These are phyloP conservation scores for Antedon mediterranea DNA, from an alignment of 53 echinoderm and acorn worm species.

Conservation along the genomic window DNA sequence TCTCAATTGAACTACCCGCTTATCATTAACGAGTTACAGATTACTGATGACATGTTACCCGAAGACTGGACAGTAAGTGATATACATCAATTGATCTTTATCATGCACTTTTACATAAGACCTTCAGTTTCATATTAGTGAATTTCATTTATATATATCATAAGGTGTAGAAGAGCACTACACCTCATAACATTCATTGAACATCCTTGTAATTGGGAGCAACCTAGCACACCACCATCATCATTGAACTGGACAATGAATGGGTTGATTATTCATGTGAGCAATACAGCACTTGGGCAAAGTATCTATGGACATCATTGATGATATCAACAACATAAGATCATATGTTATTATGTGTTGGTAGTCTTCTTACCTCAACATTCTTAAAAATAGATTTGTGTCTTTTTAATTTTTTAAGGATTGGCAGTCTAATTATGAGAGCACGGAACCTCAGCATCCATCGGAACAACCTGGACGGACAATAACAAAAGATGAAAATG, in stretches of 20 bases:
- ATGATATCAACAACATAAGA: no score
- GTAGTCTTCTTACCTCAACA: not conserved
- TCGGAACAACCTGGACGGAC: conserved; percentile 23
- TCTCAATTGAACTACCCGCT: conserved; percentile 34
- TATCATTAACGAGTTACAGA: conserved; percentile 44
- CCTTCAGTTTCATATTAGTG: no score
- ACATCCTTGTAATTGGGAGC: no score
- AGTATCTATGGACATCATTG: not conserved
- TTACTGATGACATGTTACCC: conserved; percentile 28
- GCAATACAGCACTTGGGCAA: not conserved
- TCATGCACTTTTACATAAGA: no score
- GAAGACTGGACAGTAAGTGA: conserved; percentile 50
- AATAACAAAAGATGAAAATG: conserved; percentile 14
- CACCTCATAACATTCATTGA: no score
- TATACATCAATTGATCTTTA: not conserved
- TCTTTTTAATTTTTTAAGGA: conserved; percentile 14
- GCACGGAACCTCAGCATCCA: conserved; percentile 34
- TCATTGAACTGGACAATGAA: no score
- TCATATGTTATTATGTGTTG: no score
- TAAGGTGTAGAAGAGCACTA: no score
- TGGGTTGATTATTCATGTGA: no score
- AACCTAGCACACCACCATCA: no score
- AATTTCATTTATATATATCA: no score
- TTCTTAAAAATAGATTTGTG: not conserved
- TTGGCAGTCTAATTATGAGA: conserved; percentile 50